Conservation (phyloP, 2,113 vertebrate genomes). For the Cyphomyrus plagiostoma region DNA sequence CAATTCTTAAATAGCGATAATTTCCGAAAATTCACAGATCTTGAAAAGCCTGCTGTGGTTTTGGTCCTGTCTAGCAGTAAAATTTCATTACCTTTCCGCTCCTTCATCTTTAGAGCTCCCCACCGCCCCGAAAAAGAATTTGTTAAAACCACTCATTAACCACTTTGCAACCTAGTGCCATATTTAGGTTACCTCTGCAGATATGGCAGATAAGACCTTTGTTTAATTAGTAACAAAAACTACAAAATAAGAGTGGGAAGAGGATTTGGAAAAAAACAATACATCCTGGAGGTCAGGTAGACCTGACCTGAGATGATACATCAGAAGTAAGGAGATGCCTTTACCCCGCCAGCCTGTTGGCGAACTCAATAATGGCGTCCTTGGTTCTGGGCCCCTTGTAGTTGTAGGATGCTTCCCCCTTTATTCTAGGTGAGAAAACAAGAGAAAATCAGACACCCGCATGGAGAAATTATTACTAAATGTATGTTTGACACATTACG, state of each 20-base stretch:
- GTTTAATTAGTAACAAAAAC: not conserved
- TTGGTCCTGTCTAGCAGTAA: not conserved
- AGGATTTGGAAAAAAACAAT: not conserved
- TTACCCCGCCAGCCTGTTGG: conserved; percentile 94
- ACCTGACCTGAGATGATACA: not conserved
- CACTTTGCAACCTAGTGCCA: not conserved
- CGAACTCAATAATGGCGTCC: conserved; percentile 94
- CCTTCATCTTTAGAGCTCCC: not conserved
- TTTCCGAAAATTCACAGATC: not conserved
- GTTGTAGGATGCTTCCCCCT: conserved; percentile 89
- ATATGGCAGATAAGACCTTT: not conserved
- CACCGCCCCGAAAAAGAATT: not conserved
- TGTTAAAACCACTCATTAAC: not conserved
- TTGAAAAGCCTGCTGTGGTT: not conserved
- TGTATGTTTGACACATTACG: not conserved
- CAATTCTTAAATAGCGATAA: not conserved
- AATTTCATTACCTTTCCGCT: not conserved
- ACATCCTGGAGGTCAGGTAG: not conserved
- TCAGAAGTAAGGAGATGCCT: conserved; percentile 31
- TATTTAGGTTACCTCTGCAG: not conserved
- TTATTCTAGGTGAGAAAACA: conserved; percentile 63
- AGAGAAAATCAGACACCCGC: conserved; percentile 15
- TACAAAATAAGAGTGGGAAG: not conserved
- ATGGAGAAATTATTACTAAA: not conserved
- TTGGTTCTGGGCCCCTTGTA: conserved; percentile 94